phyloP scores from a whole-genome alignment of 2,888 invertebrate species.

The Hirudinaria manillensis region DNA sequence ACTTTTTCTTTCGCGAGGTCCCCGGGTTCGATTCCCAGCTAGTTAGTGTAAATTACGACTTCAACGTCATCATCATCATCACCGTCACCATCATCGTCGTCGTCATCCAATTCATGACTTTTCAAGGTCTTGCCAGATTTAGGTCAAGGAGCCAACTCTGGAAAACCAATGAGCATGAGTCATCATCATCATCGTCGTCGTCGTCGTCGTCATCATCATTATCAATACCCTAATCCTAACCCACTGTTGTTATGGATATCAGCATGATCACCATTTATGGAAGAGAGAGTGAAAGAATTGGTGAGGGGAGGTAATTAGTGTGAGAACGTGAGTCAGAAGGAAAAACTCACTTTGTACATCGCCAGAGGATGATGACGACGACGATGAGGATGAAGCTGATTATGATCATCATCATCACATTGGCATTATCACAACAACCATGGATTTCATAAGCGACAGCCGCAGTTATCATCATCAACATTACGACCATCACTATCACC shows the following conservation, averaged over 20 bases:
- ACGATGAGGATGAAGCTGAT: neutral
- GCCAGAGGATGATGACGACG: neutral
- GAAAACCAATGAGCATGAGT: too few relatives aligned
- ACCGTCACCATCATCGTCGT: conserved; percentile 19
- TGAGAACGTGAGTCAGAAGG: too few relatives aligned
- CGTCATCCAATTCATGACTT: conserved; percentile 3
- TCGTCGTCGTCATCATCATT: neutral
- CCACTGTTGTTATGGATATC: neutral
- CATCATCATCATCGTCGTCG: too few relatives aligned
- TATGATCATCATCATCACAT: neutral
- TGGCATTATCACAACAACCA: too few relatives aligned
- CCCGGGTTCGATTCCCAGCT: too few relatives aligned
- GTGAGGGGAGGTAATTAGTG: too few relatives aligned
- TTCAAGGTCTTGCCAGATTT: too few relatives aligned
- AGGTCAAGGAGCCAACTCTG: too few relatives aligned
- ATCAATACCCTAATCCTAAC: neutral
- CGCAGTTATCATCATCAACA: neutral
- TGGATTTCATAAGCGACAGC: neutral
- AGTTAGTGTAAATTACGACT: neutral
- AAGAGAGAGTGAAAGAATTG: too few relatives aligned
- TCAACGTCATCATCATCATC: conserved; percentile 24
- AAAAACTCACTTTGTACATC: too few relatives aligned
- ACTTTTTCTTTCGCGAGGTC: too few relatives aligned
- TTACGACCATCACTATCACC: neutral
- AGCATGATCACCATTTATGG: neutral